Percentiles rank a stretch among this genome's conserved stretches.
phyloP scores from a whole-genome alignment of 2,113 vertebrate genomes.

The human (Homo sapiens) region DNA sequence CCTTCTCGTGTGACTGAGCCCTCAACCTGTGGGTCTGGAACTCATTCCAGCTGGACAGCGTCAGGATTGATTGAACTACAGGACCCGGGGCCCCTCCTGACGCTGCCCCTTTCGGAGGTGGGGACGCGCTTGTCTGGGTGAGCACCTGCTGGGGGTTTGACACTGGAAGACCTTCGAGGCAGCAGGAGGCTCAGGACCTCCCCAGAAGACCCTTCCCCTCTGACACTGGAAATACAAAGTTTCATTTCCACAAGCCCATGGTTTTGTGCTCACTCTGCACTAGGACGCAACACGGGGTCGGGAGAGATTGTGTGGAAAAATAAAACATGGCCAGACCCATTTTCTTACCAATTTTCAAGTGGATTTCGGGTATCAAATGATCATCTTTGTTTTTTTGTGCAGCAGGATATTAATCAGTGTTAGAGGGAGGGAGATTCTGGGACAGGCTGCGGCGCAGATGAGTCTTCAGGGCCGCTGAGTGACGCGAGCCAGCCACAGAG shows the following conservation, averaged over 20 bases:
- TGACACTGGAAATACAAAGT: neutral
- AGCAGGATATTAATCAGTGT: neutral
- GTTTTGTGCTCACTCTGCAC: neutral
- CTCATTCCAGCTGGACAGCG: neutral
- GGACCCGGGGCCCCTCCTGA: neutral
- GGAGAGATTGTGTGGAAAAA: neutral
- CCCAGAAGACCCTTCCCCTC: neutral
- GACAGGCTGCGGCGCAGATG: rapidly evolving
- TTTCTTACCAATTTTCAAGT: neutral
- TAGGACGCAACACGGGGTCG: neutral
- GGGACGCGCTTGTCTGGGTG: neutral
- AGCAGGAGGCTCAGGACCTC: neutral
- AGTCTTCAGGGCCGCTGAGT: neutral
- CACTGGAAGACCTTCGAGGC: neutral
- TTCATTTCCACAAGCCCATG: neutral
- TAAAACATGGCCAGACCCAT: neutral
- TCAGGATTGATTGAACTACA: neutral
- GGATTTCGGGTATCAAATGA: neutral
- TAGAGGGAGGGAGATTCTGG: neutral
- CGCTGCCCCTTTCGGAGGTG: neutral
- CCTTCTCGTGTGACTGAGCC: neutral
- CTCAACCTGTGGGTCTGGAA: neutral
- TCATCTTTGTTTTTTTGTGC: neutral
- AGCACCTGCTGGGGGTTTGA: no score
- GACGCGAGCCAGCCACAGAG: neutral